Percentiles rank a stretch among this genome's conserved stretches.
phyloP scores from a whole-genome alignment of 2,888 invertebrate species.

The Gortyna flavago region DNA sequence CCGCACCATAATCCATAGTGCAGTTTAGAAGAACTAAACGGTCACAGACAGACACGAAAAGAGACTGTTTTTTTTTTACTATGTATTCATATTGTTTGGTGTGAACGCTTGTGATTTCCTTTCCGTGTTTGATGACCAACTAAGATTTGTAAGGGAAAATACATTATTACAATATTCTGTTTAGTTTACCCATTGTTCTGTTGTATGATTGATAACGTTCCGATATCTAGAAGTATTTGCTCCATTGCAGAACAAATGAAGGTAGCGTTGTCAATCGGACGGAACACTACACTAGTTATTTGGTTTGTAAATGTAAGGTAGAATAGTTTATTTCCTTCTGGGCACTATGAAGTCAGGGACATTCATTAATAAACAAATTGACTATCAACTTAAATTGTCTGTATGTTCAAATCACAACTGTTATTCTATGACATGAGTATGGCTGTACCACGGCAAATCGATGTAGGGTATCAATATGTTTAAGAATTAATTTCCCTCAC shows the following conservation, averaged over 20 bases:
- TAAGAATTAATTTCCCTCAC: neutral
- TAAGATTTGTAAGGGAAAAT: neutral
- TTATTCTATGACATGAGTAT: neutral
- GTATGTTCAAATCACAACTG: neutral
- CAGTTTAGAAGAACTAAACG: too few species aligned
- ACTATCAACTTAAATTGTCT: neutral
- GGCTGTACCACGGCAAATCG: neutral
- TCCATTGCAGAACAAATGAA: conserved; percentile 37
- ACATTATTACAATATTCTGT: neutral
- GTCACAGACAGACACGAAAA: too few species aligned
- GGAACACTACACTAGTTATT: neutral
- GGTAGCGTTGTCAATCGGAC: conserved; percentile 10
- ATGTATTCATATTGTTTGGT: neutral
- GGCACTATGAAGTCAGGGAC: too few species aligned
- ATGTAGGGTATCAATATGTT: neutral
- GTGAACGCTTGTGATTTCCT: neutral
- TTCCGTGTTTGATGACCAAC: neutral
- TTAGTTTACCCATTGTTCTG: neutral
- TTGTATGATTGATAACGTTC: neutral
- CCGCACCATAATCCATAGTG: too few species aligned
- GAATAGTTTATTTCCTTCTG: too few species aligned
- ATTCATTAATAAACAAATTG: too few species aligned
- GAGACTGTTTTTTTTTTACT: too few species aligned
- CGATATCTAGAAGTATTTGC: conserved; percentile 30
- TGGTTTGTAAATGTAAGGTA: conserved; percentile 2